Base-by-base conservation (phyloP, 2,797 vertebrate species). In the Kryptopterus vitreolus region DNA sequence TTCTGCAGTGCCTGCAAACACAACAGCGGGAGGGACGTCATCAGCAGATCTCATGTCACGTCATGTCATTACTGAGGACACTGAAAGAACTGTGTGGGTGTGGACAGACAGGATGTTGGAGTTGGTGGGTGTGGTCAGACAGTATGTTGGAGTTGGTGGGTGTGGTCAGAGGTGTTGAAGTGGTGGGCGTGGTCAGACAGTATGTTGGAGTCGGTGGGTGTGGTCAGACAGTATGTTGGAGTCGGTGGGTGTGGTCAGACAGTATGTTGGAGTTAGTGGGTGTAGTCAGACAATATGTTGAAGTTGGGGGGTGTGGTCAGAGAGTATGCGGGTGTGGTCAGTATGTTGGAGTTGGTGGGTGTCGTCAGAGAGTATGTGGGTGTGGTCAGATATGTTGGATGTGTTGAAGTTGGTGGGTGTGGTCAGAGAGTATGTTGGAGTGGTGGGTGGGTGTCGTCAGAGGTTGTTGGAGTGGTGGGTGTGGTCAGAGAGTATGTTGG, bases 1-100 rank as follows among this genome's bases (percentile, higher is more conserved):
- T 92, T 94, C 62, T 96, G 95, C 66, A 94, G 76, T 77, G 96
- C 90, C 98, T 98, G 82, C 80, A 78, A 86, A 35, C 18, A 78
- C 16, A 18, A 43, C 12, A 13, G 10, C 18, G 10, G 20, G 16
- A 5, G 22, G 48, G 13, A 13, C n/a, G 24, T n/a, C 24, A 33
- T 3, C 68, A 52, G 9, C 29, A 50, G 18, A 70, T 29, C 24
- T 2, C 12, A 24, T n/a, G 20, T 8, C 31, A 66, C 24, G n/a
- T 8, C 3, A 43, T 38, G 43, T n/a, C 38, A 13, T 15, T 13
- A 15, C 24, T 9, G 4, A 43, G 18, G 26, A 61, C 29, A 61
- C 15, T 31, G 24, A 61, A 61, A 65, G 38, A 43, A 43, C 35
- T 24, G 10, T 63, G 22, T 58, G 9, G 57, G 57, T 13, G 11